Base-by-base conservation (phyloP, 2,888 invertebrate genomes). In the Eupithecia pulchellata region DNA sequence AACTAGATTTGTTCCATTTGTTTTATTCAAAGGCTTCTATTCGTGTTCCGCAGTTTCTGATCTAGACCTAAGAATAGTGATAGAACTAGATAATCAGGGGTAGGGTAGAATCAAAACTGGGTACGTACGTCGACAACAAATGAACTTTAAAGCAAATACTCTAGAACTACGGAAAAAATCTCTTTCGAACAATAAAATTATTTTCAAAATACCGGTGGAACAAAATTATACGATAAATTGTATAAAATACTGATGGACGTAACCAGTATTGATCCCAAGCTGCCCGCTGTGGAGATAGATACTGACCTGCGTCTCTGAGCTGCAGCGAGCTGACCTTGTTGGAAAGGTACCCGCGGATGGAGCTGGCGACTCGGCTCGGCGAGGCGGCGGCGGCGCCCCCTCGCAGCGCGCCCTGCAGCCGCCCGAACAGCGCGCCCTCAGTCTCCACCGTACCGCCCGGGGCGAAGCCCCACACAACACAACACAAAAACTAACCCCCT, bases 241-340 rank as follows among this genome's bases (percentile, higher is more conserved):
- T n/a, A n/a, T n/a, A n/a, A n/a, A n/a, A n/a, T n/a, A n/a, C n/a
- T n/a, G n/a, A n/a, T n/a, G n/a, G n/a, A n/a, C n/a, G n/a, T n/a
- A n/a, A n/a, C n/a, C n/a, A n/a, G n/a, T n/a, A n/a, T n/a, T n/a
- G n/a, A n/a, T n/a, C n/a, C n/a, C n/a, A n/a, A n/a, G n/a, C n/a
- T n/a, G n/a, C n/a, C n/a, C n/a, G n/a, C n/a, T n/a, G 6, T 4
- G 6, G 32, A 5, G 6, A 6, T 32, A 32, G 25, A 17, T 29
- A 81, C 95, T 95, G 82, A 97, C 97, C 97, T 96, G 97, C 96
- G 86, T 97, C 97, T 85, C 96, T 95, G 66, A 96, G 95, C 91
- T 96, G 95, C 88, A 96, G 94, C 86, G 96, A 95, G 89, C 96
- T 94, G 89, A 96, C 95, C 85, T 96, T 95, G 91, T 95, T 95